A percentile compares a stretch with the other conserved stretches of the same genome.
Conservation (phyloP, 2,888 invertebrate species). For the Drosophila sordidula region DNA sequence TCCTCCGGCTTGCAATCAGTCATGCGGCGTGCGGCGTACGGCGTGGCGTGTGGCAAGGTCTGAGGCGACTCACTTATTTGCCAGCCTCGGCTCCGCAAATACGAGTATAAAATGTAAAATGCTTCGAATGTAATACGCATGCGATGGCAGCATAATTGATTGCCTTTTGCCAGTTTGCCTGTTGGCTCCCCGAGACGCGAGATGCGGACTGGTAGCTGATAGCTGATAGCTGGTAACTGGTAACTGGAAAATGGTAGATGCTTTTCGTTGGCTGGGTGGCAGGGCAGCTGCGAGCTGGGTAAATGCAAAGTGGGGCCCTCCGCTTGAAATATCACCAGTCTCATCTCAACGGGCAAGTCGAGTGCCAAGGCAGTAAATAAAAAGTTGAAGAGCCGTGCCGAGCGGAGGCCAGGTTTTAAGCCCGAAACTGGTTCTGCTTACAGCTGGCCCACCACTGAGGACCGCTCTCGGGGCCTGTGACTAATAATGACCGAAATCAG, state of each 20-base stretch:
- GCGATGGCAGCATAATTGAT: constrained; percentile 70
- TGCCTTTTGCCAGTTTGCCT: constrained; percentile 46
- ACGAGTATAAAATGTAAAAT: constrained; percentile 59
- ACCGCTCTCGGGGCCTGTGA: constrained; percentile 12
- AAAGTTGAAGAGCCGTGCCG: constrained; percentile 21
- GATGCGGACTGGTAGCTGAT: constrained; percentile 27
- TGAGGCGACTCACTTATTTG: constrained; percentile 22
- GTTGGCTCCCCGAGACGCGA: constrained; percentile 7
- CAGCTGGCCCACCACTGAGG: background rate
- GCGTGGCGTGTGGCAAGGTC: background rate
- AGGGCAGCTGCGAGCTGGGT: background rate
- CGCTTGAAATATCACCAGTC: constrained; percentile 60
- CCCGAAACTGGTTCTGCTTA: constrained; percentile 13
- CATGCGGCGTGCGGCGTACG: constrained; percentile 24
- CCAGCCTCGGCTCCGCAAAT: constrained; percentile 14
- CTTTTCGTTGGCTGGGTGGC: background rate
- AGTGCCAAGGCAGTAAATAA: constrained; percentile 46
- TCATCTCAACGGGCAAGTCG: constrained; percentile 28
- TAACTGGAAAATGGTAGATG: constrained; percentile 17
- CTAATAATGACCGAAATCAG: constrained; percentile 73
- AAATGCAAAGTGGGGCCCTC: constrained; percentile 60
- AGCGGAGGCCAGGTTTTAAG: constrained; percentile 4
- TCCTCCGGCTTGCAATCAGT: constrained; percentile 57
- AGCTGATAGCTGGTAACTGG: constrained; percentile 30
- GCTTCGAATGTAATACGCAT: constrained; percentile 63